A percentile compares a stretch with the other conserved stretches of the same genome.
Conservation (phyloP, 2,797 vertebrate species). For the Emydoidea blandingii region DNA sequence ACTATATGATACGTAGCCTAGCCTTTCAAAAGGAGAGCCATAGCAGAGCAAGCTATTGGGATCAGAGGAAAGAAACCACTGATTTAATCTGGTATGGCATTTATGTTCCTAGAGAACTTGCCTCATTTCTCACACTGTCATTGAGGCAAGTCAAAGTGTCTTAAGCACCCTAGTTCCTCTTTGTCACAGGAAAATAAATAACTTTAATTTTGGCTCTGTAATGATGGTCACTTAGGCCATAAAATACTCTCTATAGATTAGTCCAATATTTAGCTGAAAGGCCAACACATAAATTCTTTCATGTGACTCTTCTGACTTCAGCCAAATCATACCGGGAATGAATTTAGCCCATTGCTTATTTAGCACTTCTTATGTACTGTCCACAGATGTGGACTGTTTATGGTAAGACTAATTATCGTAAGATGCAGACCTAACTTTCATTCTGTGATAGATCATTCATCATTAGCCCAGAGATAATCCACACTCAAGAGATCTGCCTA, state of each 20-base stretch:
- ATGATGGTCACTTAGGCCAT: background rate
- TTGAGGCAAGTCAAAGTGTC: background rate
- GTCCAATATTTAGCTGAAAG: background rate
- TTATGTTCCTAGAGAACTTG: background rate
- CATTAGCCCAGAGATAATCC: background rate
- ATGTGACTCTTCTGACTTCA: background rate
- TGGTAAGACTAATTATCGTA: accelerated
- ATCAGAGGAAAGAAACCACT: accelerated
- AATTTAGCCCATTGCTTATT: background rate
- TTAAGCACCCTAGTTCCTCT: background rate
- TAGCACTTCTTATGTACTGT: accelerated
- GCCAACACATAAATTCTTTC: background rate
- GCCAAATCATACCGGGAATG: accelerated
- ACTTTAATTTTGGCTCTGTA: background rate
- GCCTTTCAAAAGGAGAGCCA: background rate
- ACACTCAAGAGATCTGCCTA: background rate
- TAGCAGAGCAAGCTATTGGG: background rate
- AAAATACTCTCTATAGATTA: background rate
- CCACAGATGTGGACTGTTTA: accelerated
- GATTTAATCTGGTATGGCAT: accelerated
- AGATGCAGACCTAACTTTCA: background rate
- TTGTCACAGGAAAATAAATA: background rate
- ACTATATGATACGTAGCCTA: background rate
- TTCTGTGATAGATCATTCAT: accelerated
- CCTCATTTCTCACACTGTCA: too few species aligned